Conservation (phyloP, 2,797 vertebrate genomes). For the Microtus agrestis region DNA sequence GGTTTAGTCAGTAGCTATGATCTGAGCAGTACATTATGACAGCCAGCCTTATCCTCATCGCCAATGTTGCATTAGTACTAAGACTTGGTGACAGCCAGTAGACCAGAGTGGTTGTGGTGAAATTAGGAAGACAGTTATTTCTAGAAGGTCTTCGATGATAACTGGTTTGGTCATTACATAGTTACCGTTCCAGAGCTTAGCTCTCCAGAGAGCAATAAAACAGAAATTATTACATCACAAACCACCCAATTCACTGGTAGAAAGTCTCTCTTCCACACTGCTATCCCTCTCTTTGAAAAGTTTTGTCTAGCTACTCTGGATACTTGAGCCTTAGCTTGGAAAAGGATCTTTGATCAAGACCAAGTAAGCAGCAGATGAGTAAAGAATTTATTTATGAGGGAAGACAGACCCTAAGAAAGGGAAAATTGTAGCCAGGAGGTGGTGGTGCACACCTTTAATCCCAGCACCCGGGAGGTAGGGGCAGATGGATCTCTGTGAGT, state of each 20-base stretch:
- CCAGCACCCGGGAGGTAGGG: not conserved
- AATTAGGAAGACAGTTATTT: slow-evolving; percentile 54
- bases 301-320: not conserved
- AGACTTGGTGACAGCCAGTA: slow-evolving; percentile 28
- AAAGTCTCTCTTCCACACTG: not conserved
- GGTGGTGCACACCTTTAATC: not conserved
- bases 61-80: slow-evolving; percentile 49
- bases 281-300: not conserved
- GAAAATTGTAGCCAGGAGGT: not conserved
- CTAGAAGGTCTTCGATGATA: slow-evolving; percentile 14
- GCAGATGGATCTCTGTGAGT: not conserved
- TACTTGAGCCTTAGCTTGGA: slow-evolving; percentile 26
- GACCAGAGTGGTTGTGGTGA: not conserved
- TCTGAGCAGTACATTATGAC: slow-evolving; percentile 47
- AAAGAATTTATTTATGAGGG: not conserved
- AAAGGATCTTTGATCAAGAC: slow-evolving; percentile 39
- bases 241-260: not conserved
- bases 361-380: not conserved
- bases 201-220: slow-evolving; percentile 38
- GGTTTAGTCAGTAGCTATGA: slow-evolving; percentile 31
- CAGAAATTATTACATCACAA: not conserved
- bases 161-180: not conserved
- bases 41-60: slow-evolving; percentile 52
- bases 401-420: not conserved
- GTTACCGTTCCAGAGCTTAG: not conserved